phyloP scores from a whole-genome alignment of 2,113 vertebrate genomes.

The Melanerpes aurifrons region DNA sequence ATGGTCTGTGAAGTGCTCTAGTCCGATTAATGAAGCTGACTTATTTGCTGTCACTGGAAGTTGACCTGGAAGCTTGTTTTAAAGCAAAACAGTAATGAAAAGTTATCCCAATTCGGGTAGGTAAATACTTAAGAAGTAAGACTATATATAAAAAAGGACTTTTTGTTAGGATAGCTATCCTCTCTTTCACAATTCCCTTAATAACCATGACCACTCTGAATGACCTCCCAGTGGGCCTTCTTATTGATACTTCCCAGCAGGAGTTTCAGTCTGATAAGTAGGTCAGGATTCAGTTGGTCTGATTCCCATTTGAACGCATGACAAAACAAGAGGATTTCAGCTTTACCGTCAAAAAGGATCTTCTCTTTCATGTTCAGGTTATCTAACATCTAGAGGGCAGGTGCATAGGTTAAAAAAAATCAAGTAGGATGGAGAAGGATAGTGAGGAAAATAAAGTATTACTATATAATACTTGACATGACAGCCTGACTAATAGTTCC shows the following conservation, averaged over 20 bases:
- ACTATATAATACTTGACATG: conserved; percentile 37
- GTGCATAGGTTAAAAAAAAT: neutral
- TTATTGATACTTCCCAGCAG: conserved; percentile 56
- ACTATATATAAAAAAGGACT: neutral
- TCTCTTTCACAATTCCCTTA: neutral
- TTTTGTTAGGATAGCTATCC: neutral
- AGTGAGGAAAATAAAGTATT: neutral
- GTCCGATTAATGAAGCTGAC: neutral
- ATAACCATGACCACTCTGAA: conserved; percentile 21
- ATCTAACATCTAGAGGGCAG: conserved; percentile 50
- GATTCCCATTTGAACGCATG: conserved; percentile 51
- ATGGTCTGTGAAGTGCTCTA: conserved; percentile 1
- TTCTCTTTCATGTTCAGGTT: conserved; percentile 57
- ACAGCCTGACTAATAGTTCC: conserved; percentile 1
- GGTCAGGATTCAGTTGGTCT: conserved; percentile 50
- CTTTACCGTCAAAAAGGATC: conserved; percentile 26
- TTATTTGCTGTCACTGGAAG: conserved; percentile 22
- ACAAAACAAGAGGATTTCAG: conserved; percentile 54
- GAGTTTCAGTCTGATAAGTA: conserved; percentile 42
- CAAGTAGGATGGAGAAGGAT: neutral
- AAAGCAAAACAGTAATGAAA: neutral
- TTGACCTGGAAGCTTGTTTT: conserved; percentile 30
- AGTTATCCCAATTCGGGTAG: neutral
- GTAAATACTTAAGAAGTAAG: neutral
- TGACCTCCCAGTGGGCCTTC: conserved; percentile 27